These are phyloP conservation scores for Amblyteles armatorius DNA, from an alignment of 2,888 invertebrate species.

Conservation along the genomic window DNA sequence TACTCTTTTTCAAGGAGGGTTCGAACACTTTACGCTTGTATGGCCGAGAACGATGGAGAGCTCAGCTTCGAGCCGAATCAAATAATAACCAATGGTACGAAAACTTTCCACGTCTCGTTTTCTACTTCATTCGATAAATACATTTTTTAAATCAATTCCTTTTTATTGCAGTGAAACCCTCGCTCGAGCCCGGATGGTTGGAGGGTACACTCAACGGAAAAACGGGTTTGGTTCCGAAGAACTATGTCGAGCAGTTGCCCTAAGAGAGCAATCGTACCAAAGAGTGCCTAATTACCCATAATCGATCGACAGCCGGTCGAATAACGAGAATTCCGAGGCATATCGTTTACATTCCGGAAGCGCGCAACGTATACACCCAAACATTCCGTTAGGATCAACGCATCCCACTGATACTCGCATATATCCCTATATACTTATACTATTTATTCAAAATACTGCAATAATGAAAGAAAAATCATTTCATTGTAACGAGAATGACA, in stretches of 20 bases:
- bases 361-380: constrained; percentile 21
- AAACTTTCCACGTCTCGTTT: constrained; percentile 73
- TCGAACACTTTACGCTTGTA: constrained; percentile 97
- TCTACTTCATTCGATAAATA: background rate
- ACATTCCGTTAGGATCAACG: constrained; percentile 53
- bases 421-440: constrained; percentile 43
- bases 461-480: constrained; percentile 35
- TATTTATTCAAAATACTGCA: constrained; percentile 53
- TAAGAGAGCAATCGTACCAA: constrained; percentile 83
- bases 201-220: constrained; percentile 97
- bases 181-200: constrained; percentile 98
- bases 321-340: constrained; percentile 53
- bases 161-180: constrained; percentile 90
- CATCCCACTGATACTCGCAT: constrained; percentile 52
- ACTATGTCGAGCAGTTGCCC: constrained; percentile 96
- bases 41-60: constrained; percentile 98
- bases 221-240: constrained; percentile 97
- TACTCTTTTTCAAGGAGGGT: constrained; percentile 88
- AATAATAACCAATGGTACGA: constrained; percentile 96
- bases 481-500: constrained; percentile 30
- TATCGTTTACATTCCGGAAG: constrained; percentile 67
- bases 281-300: constrained; percentile 73
- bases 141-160: background rate
- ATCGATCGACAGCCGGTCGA: constrained; percentile 51
- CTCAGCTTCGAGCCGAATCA: constrained; percentile 99